Base-by-base conservation (phyloP, 2,113 vertebrate genomes). In the Aptenodytes patagonicus region DNA sequence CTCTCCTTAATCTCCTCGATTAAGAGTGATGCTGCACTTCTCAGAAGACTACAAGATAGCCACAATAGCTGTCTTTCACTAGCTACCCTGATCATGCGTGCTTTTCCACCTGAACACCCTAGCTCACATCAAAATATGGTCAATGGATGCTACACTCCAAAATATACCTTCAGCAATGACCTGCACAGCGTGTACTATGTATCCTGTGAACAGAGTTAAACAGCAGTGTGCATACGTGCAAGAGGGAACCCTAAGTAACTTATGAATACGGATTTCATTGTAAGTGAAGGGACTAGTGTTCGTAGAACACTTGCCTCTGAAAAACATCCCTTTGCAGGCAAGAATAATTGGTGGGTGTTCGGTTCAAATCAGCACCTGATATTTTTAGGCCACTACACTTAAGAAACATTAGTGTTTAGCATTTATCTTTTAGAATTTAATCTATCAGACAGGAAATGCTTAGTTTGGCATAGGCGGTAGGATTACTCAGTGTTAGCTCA, bases 401-500 rank as follows among this genome's bases (percentile, higher is more conserved):
- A 61, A 31, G 9, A 17, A 36, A 47, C 36, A 42, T 73, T 61
- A 65, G 4, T 40, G 42, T 62, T 91, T 36, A 64, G 34, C 47
- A 73, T 76, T 93, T 85, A 80, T 81, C 92, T 84, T 61, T 61
- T 8, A 91, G 52, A 89, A 87, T 91, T 94, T 65, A 94, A 84
- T 85, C 64, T 83, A 46, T 82, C 79, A 49, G 83, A 87, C 78
- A 90, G 82, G 57, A 93, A 90, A 82, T 47, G 70, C 62, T 90
- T 95, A 42, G 34, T 36, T 91, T 96, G 95, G 88, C 83, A 86
- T 12, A 38, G 64, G 44, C 4, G 4, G 46, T 25, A 83, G 42
- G 54, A 96, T 93, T 93, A 94, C 66, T 95, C 85, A 95, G 40
- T 79, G 82, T 83, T 94, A 81, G 81, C 64, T 95, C 86, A 75